These are phyloP conservation scores for Mythimna albipuncta DNA, from an alignment of 2,888 invertebrate species.

Conservation along the genomic window DNA sequence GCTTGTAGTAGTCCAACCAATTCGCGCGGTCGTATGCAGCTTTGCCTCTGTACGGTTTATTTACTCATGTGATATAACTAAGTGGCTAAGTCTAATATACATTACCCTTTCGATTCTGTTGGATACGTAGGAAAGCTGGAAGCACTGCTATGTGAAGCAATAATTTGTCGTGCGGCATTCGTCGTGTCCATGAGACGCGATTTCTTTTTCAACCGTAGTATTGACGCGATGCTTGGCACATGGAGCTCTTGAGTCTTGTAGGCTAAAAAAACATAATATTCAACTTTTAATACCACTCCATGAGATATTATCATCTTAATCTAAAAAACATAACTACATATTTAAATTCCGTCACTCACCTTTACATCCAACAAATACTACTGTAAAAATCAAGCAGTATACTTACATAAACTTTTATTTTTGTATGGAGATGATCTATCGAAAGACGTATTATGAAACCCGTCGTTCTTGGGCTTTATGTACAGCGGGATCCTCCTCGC, in stretches of 20 bases:
- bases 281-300: neutral
- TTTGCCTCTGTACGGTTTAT: no score
- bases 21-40: no score
- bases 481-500: slow-evolving; percentile 93
- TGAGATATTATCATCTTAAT: neutral
- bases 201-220: slow-evolving; percentile 91
- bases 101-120: slow-evolving; percentile 59
- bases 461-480: slow-evolving; percentile 60
- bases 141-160: slow-evolving; percentile 88
- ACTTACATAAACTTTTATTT: slow-evolving; percentile 57
- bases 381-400: slow-evolving; percentile 5
- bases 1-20: no score
- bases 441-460: slow-evolving; percentile 38
- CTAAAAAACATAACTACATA: neutral
- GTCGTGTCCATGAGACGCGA: slow-evolving; percentile 91
- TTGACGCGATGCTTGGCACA: slow-evolving; percentile 91
- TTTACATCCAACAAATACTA: neutral
- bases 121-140: slow-evolving; percentile 73
- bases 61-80: neutral
- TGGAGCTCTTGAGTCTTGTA: slow-evolving; percentile 88
- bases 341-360: neutral
- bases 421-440: slow-evolving; percentile 27
- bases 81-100: slow-evolving; percentile 20
- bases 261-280: slow-evolving; percentile 65
- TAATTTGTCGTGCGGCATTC: slow-evolving; percentile 91